These are phyloP conservation scores for Strigamia transsilvanica DNA, from an alignment of 2,888 invertebrate species.

Conservation along the genomic window DNA sequence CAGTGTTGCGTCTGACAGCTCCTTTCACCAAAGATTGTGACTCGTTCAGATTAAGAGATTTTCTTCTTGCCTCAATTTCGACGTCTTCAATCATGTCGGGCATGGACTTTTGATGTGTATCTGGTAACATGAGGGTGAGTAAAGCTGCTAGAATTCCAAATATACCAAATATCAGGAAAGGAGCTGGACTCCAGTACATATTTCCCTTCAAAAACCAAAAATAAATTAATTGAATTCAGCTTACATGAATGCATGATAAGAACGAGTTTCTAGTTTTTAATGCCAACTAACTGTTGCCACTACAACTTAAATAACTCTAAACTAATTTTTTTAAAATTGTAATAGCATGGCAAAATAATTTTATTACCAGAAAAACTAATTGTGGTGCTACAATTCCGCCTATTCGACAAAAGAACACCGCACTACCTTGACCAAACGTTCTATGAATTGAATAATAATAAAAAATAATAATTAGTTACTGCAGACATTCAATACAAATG, in stretches of 20 bases:
- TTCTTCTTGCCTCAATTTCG: background rate
- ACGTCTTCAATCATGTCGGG: slow-evolving; percentile 53
- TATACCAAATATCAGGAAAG: slow-evolving; percentile 39
- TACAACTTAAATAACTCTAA: no score
- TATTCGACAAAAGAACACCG: slow-evolving; percentile 66
- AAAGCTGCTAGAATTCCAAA: slow-evolving; percentile 46
- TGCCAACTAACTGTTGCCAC: no score
- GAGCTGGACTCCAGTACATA: slow-evolving; percentile 31
- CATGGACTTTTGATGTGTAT: slow-evolving; percentile 46
- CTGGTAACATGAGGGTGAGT: slow-evolving; percentile 42
- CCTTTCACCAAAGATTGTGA: background rate
- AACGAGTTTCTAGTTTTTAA: no score
- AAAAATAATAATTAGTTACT: background rate
- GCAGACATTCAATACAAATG: background rate
- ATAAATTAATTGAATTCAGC: background rate
- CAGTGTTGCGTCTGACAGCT: background rate
- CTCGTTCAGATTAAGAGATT: background rate
- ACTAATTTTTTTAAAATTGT: no score
- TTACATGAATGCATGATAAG: background rate
- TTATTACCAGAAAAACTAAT: slow-evolving; percentile 60
- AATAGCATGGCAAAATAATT: background rate
- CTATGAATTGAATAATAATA: slow-evolving; percentile 35
- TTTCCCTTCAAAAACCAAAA: background rate
- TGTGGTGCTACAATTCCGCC: slow-evolving; percentile 67
- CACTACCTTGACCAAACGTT: slow-evolving; percentile 63